phyloP scores from a whole-genome alignment of 2,888 invertebrate genomes.

The Drosophila rellima region DNA sequence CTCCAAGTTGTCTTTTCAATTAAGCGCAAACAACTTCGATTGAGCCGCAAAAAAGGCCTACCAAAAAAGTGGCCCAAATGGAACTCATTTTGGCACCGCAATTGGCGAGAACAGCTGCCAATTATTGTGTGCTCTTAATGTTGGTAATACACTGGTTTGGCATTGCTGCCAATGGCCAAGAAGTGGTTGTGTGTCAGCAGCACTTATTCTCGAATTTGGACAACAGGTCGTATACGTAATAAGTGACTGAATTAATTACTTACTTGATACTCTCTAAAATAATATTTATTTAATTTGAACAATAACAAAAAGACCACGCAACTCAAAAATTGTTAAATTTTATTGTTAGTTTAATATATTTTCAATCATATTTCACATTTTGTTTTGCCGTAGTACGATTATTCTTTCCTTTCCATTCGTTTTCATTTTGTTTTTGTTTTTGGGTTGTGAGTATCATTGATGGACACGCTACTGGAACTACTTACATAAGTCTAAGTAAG shows the following conservation, averaged over 20 bases:
- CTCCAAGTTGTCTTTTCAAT: conserved; percentile 48
- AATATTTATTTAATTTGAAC: background rate
- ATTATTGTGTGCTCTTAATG: conserved; percentile 57
- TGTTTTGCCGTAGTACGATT: conserved; percentile 40
- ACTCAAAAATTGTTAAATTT: conserved; percentile 38
- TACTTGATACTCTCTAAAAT: no score
- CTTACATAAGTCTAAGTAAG: conserved; percentile 49
- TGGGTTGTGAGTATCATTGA: conserved; percentile 59
- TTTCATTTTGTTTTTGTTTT: conserved; percentile 13
- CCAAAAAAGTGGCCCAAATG: conserved; percentile 43
- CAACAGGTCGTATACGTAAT: conserved; percentile 51
- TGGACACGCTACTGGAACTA: conserved; percentile 72
- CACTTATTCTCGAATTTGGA: background rate
- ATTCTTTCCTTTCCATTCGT: conserved; percentile 28
- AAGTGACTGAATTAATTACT: conserved; percentile 4
- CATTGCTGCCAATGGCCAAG: conserved; percentile 4
- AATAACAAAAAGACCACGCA: background rate
- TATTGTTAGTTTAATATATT: conserved; percentile 58
- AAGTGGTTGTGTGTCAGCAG: conserved; percentile 31
- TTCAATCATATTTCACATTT: conserved; percentile 58
- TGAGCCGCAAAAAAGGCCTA: conserved; percentile 14
- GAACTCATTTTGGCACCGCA: conserved; percentile 18
- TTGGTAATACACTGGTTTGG: conserved; percentile 27
- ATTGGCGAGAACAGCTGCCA: conserved; percentile 64
- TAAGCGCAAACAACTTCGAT: conserved; percentile 38